Base-by-base conservation (phyloP, 2,888 invertebrate species). In the Cerastoderma edule region DNA sequence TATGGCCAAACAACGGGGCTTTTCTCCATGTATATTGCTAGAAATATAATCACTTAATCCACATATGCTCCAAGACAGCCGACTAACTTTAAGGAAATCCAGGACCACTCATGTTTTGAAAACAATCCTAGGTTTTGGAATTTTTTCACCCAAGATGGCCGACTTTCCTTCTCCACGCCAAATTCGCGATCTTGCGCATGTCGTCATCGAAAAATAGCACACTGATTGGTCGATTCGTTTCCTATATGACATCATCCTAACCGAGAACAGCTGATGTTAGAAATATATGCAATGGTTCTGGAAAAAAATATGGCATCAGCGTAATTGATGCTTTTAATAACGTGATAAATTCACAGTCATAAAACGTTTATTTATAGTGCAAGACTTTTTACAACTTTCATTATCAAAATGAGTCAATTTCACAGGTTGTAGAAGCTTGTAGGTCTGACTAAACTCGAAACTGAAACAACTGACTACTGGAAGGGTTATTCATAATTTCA, bases 161-260 rank as follows among this genome's bases (percentile, higher is more conserved):
- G 90, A 88, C 89, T 85, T 85, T 80, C 85, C 83, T 83, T 84
- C 78, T 88, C 87, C 88, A 86, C 87, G 87, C 88, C 83, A 88
- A 87, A 86, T 84, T 83, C 78, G 78, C 80, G 78, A 81, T 79
- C 83, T 83, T 87, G 89, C 89, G 88, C 89, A 89, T 79, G 73
- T 83, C 75, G 81, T 77, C 80, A 82, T 68, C 56, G 44, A 57
- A 60, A 53, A 68, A 28, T 53, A 24, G 60, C 54, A 24, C 48
- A 27, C 65, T 80, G 83, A 84, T 86, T 86, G 86, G 86, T 73
- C 60, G 27, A 63, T 67, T 57, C n/a, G 53, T 60, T 71, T 76
- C 63, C 75, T 70, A 71, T 74, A 86, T 86, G 86, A 86, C 83
- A 83, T 86, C 86, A 86, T 78, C 66, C 57, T 54, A 71, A 72